A percentile compares a stretch with the other conserved stretches of the same genome.
These are phyloP conservation scores for Orbicella faveolata DNA, from an alignment of 64 coral and sea anemone genomes.

Conservation along the genomic window DNA sequence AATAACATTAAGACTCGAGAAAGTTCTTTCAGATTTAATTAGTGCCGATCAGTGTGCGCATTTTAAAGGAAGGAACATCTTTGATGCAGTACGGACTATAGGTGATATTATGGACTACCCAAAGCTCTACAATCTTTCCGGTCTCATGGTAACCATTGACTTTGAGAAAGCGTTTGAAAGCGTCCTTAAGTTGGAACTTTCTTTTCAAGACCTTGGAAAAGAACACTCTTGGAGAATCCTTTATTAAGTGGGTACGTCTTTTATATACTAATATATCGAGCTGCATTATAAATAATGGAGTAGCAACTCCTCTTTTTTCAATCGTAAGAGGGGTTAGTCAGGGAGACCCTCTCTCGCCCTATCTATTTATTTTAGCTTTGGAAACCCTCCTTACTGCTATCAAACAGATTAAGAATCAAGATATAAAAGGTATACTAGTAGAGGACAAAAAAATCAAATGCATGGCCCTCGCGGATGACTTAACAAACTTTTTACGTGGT, in stretches of 20 bases:
- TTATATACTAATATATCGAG: constrained; percentile 6
- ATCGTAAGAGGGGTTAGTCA: constrained; percentile 11
- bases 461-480: not conserved
- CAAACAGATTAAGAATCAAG: constrained; percentile 10
- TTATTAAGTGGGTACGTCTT: constrained; percentile 8
- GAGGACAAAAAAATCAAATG: not conserved
- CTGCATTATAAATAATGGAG: constrained; percentile 41
- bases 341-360: constrained; percentile 44
- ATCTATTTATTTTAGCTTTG: constrained; percentile 50
- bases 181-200: constrained; percentile 22
- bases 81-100: constrained; percentile 5
- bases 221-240: not conserved
- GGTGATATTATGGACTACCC: not conserved
- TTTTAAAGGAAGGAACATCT: not conserved
- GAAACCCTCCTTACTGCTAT: constrained; percentile 13
- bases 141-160: constrained; percentile 5
- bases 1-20: not conserved
- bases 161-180: constrained; percentile 31
- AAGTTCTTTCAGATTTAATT: constrained; percentile 3
- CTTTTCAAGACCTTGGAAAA: constrained; percentile 20
- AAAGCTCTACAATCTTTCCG: not conserved
- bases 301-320: constrained; percentile 29
- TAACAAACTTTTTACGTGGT: not conserved
- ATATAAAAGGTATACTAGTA: constrained; percentile 12
- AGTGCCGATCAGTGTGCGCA: not conserved